A percentile compares a stretch with the other conserved stretches of the same genome.
Conservation (phyloP, 2,888 invertebrate genomes). For the Diplolepis rosae region DNA sequence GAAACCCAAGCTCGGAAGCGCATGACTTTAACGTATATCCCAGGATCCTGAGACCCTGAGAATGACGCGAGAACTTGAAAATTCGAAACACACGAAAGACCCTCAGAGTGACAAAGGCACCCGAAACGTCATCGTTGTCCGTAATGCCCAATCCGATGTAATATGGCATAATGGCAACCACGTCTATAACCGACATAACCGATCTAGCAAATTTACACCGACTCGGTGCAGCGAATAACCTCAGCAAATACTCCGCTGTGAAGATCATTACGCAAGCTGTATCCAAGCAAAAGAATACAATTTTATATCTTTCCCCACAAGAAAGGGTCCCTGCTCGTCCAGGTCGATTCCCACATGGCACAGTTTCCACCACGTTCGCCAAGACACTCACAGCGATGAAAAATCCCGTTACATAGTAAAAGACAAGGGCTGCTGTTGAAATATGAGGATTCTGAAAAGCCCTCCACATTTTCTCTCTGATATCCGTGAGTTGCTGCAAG, state of each 20-base stretch:
- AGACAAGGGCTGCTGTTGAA: slow-evolving; percentile 98
- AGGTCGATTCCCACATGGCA: slow-evolving; percentile 92
- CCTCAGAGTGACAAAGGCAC: slow-evolving; percentile 98
- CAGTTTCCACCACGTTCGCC: slow-evolving; percentile 99
- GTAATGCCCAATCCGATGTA: slow-evolving; percentile 98
- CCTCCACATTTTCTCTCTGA: slow-evolving; percentile 98
- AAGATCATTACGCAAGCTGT: slow-evolving; percentile 99
- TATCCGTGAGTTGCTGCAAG: slow-evolving; percentile 89
- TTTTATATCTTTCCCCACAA: slow-evolving; percentile 98
- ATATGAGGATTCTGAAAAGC: slow-evolving; percentile 99
- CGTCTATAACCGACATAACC: slow-evolving; percentile 99
- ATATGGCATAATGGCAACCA: slow-evolving; percentile 99
- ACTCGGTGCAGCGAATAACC: slow-evolving; percentile 98
- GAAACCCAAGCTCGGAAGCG: slow-evolving; percentile 98
- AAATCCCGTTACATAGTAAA: slow-evolving; percentile 99
- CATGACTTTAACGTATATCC: slow-evolving; percentile 99
- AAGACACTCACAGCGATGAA: slow-evolving; percentile 99
- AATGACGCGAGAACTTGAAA: slow-evolving; percentile 99
- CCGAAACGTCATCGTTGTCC: slow-evolving; percentile 98
- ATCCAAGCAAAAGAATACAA: slow-evolving; percentile 99
- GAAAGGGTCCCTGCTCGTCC: slow-evolving; percentile 91
- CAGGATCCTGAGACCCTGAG: slow-evolving; percentile 97
- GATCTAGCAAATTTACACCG: slow-evolving; percentile 97
- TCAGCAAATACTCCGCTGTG: slow-evolving; percentile 96
- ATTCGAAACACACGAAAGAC: slow-evolving; percentile 99